Percentiles rank a stretch among this genome's conserved stretches.
These are phyloP conservation scores for Amblyornis subalaris DNA, from an alignment of 2,113 vertebrate genomes.

Conservation along the genomic window DNA sequence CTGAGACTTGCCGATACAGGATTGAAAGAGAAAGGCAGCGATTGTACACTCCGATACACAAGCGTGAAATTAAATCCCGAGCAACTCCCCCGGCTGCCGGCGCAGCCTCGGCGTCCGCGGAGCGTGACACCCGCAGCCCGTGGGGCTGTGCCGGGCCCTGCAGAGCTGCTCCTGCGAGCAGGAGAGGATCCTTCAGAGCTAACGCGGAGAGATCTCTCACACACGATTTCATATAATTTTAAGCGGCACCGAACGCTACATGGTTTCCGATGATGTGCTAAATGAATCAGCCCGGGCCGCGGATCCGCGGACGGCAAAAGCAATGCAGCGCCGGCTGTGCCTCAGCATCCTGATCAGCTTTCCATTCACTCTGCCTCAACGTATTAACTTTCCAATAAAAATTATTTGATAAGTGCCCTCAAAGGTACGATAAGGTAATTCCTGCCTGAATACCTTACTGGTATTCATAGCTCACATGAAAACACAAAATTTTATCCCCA, in stretches of 20 bases:
- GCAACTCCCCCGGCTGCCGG: not conserved
- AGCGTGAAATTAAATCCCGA: not conserved
- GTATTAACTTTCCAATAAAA: conserved; percentile 66
- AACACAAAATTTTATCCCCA: conserved; percentile 52
- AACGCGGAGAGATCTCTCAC: conserved; percentile 4
- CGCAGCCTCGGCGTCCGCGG: fast-evolving
- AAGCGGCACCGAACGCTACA: conserved; percentile 55
- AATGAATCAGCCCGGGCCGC: conserved; percentile 67
- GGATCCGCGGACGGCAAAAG: conserved; percentile 32
- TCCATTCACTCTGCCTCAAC: conserved; percentile 55
- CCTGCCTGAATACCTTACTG: conserved; percentile 39
- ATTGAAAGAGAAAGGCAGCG: not conserved
- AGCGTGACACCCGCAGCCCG: not conserved
- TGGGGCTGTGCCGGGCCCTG: not conserved
- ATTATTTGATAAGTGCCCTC: conserved; percentile 61
- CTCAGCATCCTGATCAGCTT: conserved; percentile 66
- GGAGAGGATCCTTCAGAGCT: conserved; percentile 37
- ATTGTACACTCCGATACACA: not conserved
- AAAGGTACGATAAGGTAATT: conserved; percentile 60
- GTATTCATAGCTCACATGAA: conserved; percentile 40
- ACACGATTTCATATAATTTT: conserved; percentile 58
- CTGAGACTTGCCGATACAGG: not conserved
- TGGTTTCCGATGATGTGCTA: conserved; percentile 64
- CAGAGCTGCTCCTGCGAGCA: conserved; percentile 1
- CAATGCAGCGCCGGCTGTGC: conserved; percentile 18